Percentiles rank a stretch among this genome's conserved stretches.
These are phyloP conservation scores for Paracanthobrama guichenoti DNA, from an alignment of 2,113 vertebrate genomes.

Conservation along the genomic window DNA sequence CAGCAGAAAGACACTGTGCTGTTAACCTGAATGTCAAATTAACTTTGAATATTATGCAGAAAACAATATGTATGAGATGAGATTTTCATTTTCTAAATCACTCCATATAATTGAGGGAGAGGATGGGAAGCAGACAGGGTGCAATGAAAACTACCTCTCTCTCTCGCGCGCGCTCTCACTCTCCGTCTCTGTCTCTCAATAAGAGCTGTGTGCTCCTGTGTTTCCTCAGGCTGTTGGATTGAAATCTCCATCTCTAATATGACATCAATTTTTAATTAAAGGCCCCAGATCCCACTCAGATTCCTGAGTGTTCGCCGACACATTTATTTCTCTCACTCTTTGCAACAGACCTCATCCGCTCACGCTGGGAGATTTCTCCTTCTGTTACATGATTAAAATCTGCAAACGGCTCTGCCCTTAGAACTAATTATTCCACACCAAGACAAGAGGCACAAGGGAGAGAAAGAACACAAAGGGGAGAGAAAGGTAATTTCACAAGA, in stretches of 20 bases:
- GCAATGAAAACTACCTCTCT: slow-evolving; percentile 31
- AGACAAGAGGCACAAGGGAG: slow-evolving; percentile 48
- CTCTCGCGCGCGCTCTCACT: not conserved
- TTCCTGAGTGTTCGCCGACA: slow-evolving; percentile 67
- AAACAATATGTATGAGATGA: slow-evolving; percentile 54
- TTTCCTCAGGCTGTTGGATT: slow-evolving; percentile 67
- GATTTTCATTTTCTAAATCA: slow-evolving; percentile 57
- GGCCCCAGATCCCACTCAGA: slow-evolving; percentile 64
- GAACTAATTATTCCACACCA: slow-evolving; percentile 73
- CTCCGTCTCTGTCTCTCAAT: slow-evolving; percentile 56
- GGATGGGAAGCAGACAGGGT: slow-evolving; percentile 12
- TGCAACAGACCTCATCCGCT: slow-evolving; percentile 66
- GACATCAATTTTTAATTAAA: slow-evolving; percentile 80
- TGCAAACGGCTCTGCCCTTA: slow-evolving; percentile 69
- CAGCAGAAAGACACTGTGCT: not conserved
- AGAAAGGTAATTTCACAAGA: slow-evolving; percentile 72
- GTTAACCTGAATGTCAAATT: slow-evolving; percentile 52
- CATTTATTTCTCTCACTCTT: slow-evolving; percentile 51
- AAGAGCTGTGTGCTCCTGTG: slow-evolving; percentile 59
- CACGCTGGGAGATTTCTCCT: slow-evolving; percentile 66
- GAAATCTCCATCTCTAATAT: slow-evolving; percentile 76
- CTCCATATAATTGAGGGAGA: slow-evolving; percentile 43
- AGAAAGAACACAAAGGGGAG: slow-evolving; percentile 49
- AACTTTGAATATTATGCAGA: slow-evolving; percentile 50
- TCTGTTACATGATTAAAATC: slow-evolving; percentile 75